phyloP scores from a whole-genome alignment of 2,113 vertebrate species.

The Danionella cerebrum region DNA sequence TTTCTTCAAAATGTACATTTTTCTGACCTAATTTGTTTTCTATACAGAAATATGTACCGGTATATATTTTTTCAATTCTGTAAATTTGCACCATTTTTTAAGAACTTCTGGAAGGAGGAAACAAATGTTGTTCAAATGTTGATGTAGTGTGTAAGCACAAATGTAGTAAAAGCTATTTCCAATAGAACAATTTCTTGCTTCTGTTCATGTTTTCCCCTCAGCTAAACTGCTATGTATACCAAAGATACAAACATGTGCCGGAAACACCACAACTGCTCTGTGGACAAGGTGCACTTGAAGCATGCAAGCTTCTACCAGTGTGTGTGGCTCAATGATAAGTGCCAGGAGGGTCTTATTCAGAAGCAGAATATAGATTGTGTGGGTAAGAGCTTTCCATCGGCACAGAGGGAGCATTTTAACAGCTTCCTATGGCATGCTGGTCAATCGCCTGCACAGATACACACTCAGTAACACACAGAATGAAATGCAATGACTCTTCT shows the following conservation, averaged over 20 bases:
- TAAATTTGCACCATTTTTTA: too few relatives aligned
- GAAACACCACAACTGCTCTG: conserved; percentile 36
- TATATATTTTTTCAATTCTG: too few relatives aligned
- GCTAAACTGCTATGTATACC: conserved; percentile 13
- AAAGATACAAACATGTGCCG: conserved; percentile 42
- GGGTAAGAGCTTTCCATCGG: conserved; percentile 33
- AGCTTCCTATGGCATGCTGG: background rate
- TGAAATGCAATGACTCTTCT: conserved; percentile 1
- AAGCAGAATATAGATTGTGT: conserved; percentile 41
- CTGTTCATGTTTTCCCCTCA: background rate
- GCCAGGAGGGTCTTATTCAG: conserved; percentile 38
- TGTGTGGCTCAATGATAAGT: conserved; percentile 28
- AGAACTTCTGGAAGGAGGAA: too few relatives aligned
- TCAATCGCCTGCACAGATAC: background rate
- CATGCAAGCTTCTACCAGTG: conserved; percentile 37
- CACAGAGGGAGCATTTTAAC: background rate
- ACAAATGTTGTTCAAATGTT: too few relatives aligned
- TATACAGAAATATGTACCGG: too few relatives aligned
- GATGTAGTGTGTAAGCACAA: too few relatives aligned
- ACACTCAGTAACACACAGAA: conserved; percentile 3
- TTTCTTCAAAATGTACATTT: too few relatives aligned
- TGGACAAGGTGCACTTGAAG: conserved; percentile 39
- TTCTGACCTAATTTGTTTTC: too few relatives aligned
- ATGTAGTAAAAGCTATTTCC: too few relatives aligned
- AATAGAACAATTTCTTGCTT: too few relatives aligned